A percentile compares a stretch with the other conserved stretches of the same genome.
Evolutionary conservation across 1,140 invertebrate genomes (phyloP).

Genomic region (Popillia japonica): DNA sequence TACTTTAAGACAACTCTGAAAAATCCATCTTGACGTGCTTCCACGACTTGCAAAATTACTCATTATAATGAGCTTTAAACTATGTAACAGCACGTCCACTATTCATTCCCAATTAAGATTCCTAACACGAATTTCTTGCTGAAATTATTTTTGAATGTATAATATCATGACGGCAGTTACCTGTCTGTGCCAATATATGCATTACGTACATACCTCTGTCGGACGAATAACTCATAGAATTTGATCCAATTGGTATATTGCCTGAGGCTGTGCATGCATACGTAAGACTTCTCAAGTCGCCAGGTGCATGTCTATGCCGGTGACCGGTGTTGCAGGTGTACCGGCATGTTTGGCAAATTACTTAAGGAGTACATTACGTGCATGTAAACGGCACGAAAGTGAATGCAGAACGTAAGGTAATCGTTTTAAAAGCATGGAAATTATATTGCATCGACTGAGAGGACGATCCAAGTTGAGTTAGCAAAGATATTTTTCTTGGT

Average conservation of each 20-base stretch:
- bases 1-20: too few relatives aligned
- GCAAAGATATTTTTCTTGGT: too few relatives aligned
- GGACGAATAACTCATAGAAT: not conserved
- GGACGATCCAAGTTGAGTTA: too few relatives aligned
- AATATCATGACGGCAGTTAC: not conserved
- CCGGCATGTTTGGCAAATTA: not conserved
- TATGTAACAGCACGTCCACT: too few relatives aligned
- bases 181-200: not conserved
- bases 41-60: too few relatives aligned
- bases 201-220: not conserved
- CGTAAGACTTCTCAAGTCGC: not conserved
- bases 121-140: not conserved
- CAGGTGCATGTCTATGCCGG: not conserved
- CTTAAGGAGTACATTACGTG: not conserved
- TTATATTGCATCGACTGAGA: not conserved
- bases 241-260: not conserved
- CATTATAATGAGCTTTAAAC: too few relatives aligned
- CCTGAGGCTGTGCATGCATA: not conserved
- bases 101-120: too few relatives aligned
- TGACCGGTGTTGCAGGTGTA: not conserved
- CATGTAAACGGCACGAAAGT: not conserved
- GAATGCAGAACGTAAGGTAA: not conserved
- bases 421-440: not conserved
- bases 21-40: too few relatives aligned
- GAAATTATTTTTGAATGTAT: not conserved